phyloP scores from a whole-genome alignment of 1,140 invertebrate species.

The Geopemphigus sp. region DNA sequence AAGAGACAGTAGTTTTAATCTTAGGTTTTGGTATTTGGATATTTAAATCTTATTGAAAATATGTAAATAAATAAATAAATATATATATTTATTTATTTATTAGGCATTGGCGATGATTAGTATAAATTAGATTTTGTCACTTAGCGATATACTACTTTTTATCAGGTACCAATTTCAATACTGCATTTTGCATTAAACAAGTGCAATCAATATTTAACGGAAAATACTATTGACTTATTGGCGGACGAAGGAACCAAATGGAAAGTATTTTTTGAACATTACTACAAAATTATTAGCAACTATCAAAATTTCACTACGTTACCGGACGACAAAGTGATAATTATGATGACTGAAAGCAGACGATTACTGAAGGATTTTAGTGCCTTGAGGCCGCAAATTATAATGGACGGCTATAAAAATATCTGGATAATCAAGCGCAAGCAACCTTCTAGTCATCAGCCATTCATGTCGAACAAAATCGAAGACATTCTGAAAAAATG shows the following conservation, averaged over 20 bases:
- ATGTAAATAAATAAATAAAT: too few relatives aligned
- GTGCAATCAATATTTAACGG: not conserved
- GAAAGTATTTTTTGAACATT: constrained; percentile 14
- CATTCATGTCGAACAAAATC: not conserved
- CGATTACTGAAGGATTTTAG: not conserved
- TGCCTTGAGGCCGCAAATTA: not conserved
- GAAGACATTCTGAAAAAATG: not conserved
- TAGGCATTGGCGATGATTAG: too few relatives aligned
- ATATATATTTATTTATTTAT: too few relatives aligned
- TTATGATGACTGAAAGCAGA: not conserved
- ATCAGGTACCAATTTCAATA: constrained; percentile 27
- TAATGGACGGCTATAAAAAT: constrained; percentile 4
- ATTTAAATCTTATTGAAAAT: too few relatives aligned
- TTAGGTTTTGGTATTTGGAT: too few relatives aligned
- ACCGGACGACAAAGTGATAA: not conserved
- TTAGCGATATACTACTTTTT: too few relatives aligned
- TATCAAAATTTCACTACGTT: not conserved
- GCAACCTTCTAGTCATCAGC: not conserved
- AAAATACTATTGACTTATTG: not conserved
- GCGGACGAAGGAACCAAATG: not conserved
- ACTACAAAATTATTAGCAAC: not conserved
- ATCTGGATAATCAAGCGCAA: constrained; percentile 16
- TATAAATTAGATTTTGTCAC: too few relatives aligned
- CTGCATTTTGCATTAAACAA: not conserved
- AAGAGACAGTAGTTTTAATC: too few relatives aligned